Evolutionary conservation across 2,888 invertebrate species (phyloP).

Genomic region (Meteorus cinctellus): DNA sequence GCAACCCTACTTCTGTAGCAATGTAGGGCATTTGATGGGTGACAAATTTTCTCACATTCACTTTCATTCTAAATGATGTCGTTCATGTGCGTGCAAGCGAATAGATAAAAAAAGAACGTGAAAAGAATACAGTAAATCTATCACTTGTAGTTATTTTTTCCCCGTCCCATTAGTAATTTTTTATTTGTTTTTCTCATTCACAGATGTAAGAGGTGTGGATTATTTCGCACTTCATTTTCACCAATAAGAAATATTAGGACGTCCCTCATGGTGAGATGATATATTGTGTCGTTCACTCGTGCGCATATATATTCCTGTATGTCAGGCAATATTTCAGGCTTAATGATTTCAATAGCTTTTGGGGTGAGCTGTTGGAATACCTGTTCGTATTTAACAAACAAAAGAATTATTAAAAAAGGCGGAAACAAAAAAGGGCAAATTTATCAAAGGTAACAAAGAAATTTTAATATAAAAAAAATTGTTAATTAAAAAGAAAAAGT

Average conservation of each 20-base stretch:
- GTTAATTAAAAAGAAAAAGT: too few species aligned
- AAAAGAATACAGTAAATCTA: conserved; percentile 1
- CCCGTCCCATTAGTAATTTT: conserved; percentile 2
- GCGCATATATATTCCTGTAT: conserved; percentile 63
- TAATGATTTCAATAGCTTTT: conserved; percentile 64
- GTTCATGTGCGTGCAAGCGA: neutral
- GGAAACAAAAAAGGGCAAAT: neutral
- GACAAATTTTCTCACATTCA: neutral
- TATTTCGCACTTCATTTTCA: conserved; percentile 59
- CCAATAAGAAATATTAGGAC: conserved; percentile 63
- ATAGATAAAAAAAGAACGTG: neutral
- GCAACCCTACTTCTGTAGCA: neutral
- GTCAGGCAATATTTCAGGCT: conserved; percentile 66
- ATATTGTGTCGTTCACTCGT: conserved; percentile 63
- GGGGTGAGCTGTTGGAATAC: conserved; percentile 65
- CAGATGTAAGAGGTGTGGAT: conserved; percentile 48
- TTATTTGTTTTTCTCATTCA: conserved; percentile 29
- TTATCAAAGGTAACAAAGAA: too few species aligned
- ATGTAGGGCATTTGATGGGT: neutral
- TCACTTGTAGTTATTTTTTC: conserved; percentile 17
- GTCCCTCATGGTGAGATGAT: conserved; percentile 65
- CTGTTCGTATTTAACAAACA: conserved; percentile 51
- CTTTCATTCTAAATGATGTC: neutral
- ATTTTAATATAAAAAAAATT: too few species aligned
- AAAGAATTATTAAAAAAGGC: conserved; percentile 1